A percentile compares a stretch with the other conserved stretches of the same genome.
Conservation (phyloP, 1,140 invertebrate species). For the Asbolus verrucosus region DNA sequence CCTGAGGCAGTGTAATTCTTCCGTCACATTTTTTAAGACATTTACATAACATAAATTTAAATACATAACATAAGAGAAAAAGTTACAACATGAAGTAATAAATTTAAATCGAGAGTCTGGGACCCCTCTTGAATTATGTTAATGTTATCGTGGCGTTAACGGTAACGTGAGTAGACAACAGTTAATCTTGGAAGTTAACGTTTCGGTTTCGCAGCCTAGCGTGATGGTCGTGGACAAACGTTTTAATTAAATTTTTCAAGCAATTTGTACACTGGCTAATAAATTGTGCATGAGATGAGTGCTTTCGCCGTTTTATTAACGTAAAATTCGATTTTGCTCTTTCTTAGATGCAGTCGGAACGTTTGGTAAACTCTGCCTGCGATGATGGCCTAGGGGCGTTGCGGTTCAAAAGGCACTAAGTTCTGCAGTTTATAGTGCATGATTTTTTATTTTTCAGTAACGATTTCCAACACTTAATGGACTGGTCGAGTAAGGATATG, state of each 20-base stretch:
- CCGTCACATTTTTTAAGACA: neutral
- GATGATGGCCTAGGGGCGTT: neutral
- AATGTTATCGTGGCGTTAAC: neutral
- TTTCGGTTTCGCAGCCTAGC: too few species aligned
- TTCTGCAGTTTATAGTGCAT: neutral
- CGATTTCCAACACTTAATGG: neutral
- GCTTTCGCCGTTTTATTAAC: constrained; percentile 11
- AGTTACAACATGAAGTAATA: neutral
- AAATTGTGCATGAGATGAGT: too few species aligned
- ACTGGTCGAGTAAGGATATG: neutral
- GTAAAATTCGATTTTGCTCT: constrained; percentile 12
- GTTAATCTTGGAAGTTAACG: too few species aligned
- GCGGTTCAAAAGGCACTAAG: constrained; percentile 16
- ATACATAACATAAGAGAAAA: neutral
- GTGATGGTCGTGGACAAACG: too few species aligned
- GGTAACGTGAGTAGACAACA: neutral
- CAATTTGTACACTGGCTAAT: too few species aligned
- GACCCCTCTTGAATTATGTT: neutral
- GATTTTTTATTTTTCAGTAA: constrained; percentile 2
- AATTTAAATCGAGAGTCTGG: neutral
- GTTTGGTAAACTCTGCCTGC: constrained; percentile 6
- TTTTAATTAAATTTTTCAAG: too few species aligned
- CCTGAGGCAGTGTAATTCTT: neutral
- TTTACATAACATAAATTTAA: constrained; percentile 18
- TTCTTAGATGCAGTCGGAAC: neutral